Evolutionary conservation across 2,888 invertebrate genomes (phyloP), one percentile per base, ranked within the genome.

Genomic region (Andrena minutula): DNA sequence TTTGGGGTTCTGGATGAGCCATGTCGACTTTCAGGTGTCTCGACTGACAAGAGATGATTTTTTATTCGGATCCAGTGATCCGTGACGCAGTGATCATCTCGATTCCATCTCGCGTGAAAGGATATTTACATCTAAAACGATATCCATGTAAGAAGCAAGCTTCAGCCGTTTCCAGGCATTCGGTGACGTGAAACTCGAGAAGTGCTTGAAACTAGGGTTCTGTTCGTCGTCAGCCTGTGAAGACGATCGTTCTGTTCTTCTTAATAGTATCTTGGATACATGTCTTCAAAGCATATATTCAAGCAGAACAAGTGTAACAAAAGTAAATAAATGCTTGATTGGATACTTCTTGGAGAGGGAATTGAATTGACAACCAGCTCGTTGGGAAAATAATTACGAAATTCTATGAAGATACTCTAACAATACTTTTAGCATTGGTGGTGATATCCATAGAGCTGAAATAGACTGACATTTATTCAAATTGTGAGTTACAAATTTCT

Each of bases 41-140:
- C 70, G 66, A 32, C 68, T 26, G 30, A 35, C 23, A 10, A 35
- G 16, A 58, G 65, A 74, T 28, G 72, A 75, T 80, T 28, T 26
- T 70, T 51, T 63, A 71, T 80, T 71, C 79, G 68, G 69, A 77
- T 74, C 82, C 77, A 68, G 63, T 58, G 71, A 79, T 81, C 76
- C 78, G 83, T 86, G 80, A 75, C 74, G 65, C 68, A 16, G 28
- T 61, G 60, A 20, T 30, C 74, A 58, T n/a, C 26, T n/a, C 60
- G 47, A 63, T 81, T 69, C 60, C 68, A 58, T 30, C 65, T 49
- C 28, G 23, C 65, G 23, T 28, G 51, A 56, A 53, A 23, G 28
- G 49, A 47, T 73, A 86, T 78, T 80, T 80, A 78, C 71, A 76
- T 79, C 58, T 60, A 32, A 86, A 85, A 86, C 61, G 84, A 84